Evolutionary conservation across 2,888 invertebrate genomes (phyloP).

Genomic region (Cataglyphis rosenhaueri): DNA sequence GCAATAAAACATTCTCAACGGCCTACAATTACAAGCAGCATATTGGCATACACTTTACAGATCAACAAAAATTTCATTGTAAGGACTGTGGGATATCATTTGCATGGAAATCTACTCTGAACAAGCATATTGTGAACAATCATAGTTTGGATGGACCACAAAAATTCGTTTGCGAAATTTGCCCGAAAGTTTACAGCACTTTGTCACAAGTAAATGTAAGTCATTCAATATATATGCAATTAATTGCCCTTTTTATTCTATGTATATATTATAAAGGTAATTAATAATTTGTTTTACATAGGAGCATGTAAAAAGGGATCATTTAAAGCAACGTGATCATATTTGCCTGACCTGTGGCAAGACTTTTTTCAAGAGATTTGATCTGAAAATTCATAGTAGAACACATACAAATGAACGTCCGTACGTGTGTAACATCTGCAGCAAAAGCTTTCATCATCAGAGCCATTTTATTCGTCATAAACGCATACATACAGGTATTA

Average conservation of each 20-base stretch:
- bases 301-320: slow-evolving; percentile 84
- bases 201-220: slow-evolving; percentile 83
- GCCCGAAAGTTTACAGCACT: slow-evolving; percentile 81
- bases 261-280: neutral
- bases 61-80: slow-evolving; percentile 82
- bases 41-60: slow-evolving; percentile 82
- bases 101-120: slow-evolving; percentile 84
- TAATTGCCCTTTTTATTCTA: neutral
- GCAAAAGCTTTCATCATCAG: slow-evolving; percentile 83
- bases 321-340: slow-evolving; percentile 82
- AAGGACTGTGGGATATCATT: slow-evolving; percentile 81
- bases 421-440: slow-evolving; percentile 83
- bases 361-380: slow-evolving; percentile 84
- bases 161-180: slow-evolving; percentile 81
- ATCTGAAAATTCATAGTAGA: slow-evolving; percentile 83
- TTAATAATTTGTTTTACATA: slow-evolving; percentile 58
- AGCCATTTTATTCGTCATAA: slow-evolving; percentile 84
- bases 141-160: slow-evolving; percentile 80
- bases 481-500: slow-evolving; percentile 81
- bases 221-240: slow-evolving; percentile 24
- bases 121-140: slow-evolving; percentile 82
- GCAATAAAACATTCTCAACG: slow-evolving; percentile 81
- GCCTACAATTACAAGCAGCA: slow-evolving; percentile 84
- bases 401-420: slow-evolving; percentile 84
- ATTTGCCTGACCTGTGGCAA: slow-evolving; percentile 82